Base-by-base conservation (phyloP, 1,140 invertebrate species). In the Trissolcus basalis region DNA sequence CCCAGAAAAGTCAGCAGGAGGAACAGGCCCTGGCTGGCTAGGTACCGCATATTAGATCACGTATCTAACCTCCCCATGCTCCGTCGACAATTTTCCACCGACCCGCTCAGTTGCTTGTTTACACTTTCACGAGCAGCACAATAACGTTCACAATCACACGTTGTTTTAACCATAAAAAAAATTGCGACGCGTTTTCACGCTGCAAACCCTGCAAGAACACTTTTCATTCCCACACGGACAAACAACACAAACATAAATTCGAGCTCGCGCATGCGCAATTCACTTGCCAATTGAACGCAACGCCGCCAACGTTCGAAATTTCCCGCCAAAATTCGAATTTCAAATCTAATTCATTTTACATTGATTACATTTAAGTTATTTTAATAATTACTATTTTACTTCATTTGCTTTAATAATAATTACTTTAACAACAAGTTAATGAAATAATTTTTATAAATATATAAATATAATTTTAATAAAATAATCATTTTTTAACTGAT, bases 31-130 rank as follows among this genome's bases (percentile, higher is more conserved):
- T 81, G 86, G 56, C 82, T 82, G 61, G 77, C 79, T 81, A 86
- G 70, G 71, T 87, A 82, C 86, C 87, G 87, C 87, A 88, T 88
- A 86, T 85, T 87, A 84, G 76, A 82, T 85, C 77, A 84, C 83
- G 79, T 75, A 64, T 70, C 48, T 86, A 87, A 86, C 85, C 85
- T 86, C 84, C 68, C 82, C 85, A 85, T 86, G 73, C 82, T 80
- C 60, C 54, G 53, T 36, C 60, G 43, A 63, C 11, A 48, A 51
- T 48, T 48, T 59, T 43, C 19, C 15, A 54, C 36, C 53, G n/a
- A 32, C 15, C 35, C 36, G 35, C 51, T 54, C 19, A 27, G 14
- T 59, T 53, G 44, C 55, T 44, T 53, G 41, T 41, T 56, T 11
- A 4, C 35, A 15, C 15, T 27, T 43, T 49, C 0, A 36, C 27